Conservation (phyloP, 1,140 invertebrate species). For the Homarus americanus region DNA sequence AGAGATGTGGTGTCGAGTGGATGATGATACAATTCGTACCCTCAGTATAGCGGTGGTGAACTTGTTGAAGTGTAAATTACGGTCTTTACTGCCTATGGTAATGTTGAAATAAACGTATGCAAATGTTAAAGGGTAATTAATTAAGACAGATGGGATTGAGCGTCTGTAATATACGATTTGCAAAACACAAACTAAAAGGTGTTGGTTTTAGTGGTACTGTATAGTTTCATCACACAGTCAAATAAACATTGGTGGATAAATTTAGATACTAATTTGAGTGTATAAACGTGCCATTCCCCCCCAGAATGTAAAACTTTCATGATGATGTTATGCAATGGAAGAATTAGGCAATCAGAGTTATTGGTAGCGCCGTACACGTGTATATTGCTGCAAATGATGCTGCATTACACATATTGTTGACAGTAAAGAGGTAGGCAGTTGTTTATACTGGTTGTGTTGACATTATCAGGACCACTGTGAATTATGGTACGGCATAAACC, state of each 20-base stretch:
- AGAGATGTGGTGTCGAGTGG: too few relatives aligned
- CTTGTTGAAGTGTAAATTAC: background rate
- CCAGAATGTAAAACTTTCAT: conserved; percentile 15
- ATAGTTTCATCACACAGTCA: background rate
- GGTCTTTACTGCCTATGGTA: too few relatives aligned
- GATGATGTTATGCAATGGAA: conserved; percentile 22
- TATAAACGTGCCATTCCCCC: background rate
- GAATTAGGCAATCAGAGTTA: conserved; percentile 36
- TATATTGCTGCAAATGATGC: conserved; percentile 25
- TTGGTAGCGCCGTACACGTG: conserved; percentile 1
- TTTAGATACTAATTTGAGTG: conserved; percentile 2
- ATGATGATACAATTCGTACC: too few relatives aligned
- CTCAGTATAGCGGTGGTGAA: too few relatives aligned
- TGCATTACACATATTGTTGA: conserved; percentile 7
- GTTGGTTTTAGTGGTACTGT: too few relatives aligned
- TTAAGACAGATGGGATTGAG: too few relatives aligned
- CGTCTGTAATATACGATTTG: too few relatives aligned
- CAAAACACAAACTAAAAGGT: too few relatives aligned
- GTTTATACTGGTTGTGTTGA: conserved; percentile 21
- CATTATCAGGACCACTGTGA: conserved; percentile 32
- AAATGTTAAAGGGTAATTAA: background rate
- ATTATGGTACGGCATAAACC: too few relatives aligned
- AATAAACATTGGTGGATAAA: conserved; percentile 5
- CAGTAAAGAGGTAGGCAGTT: background rate
- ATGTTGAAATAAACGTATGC: background rate